Evolutionary conservation across 2,888 invertebrate species (phyloP), one percentile per base, ranked within the genome.

Genomic region (Autographa gamma): DNA sequence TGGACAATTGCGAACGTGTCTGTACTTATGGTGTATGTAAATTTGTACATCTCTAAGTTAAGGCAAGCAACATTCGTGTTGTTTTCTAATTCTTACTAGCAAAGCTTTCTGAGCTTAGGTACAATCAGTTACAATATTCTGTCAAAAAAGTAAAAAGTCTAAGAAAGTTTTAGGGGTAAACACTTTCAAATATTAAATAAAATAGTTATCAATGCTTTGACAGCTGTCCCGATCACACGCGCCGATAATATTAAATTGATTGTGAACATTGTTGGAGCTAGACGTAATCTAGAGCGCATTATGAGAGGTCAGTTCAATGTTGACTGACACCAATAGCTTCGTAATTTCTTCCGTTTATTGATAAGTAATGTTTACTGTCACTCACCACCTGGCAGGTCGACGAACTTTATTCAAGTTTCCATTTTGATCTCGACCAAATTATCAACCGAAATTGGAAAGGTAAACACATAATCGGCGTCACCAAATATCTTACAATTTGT

Each of bases 261-360:
- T 89, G 87, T 89, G 81, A 82, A 87, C 81, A 89, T 82, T 84
- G 81, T 90, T 88, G 87, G 84, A 87, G 84, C 86, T 74, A 79
- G 81, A 87, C 82, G 89, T 89, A 93, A 94, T 93, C 90, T 91
- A 88, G 87, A 86, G 79, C 87, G 88, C 83, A 91, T 94, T 93
- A 92, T 93, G 93, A 90, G 88, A 94, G 95, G 94, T 95, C 93
- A 94, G 94, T 92, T 89, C 85, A 83, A 85, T 90, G 86, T 86
- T 87, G 89, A 90, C 90, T 89, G 91, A 90, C 89, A 87, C 86
- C 88, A 87, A 88, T 88, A 86, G 90, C 85, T 85, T 88, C 85
- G 86, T 91, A 92, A 93, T 93, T 93, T 94, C 93, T 93, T 93
- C 93, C 90, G 91, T 89, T 91, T 91, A 90, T 90, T 89, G 92